These are phyloP conservation scores for Rhopalosiphum padi DNA, from an alignment of 1,140 invertebrate species.

Conservation along the genomic window DNA sequence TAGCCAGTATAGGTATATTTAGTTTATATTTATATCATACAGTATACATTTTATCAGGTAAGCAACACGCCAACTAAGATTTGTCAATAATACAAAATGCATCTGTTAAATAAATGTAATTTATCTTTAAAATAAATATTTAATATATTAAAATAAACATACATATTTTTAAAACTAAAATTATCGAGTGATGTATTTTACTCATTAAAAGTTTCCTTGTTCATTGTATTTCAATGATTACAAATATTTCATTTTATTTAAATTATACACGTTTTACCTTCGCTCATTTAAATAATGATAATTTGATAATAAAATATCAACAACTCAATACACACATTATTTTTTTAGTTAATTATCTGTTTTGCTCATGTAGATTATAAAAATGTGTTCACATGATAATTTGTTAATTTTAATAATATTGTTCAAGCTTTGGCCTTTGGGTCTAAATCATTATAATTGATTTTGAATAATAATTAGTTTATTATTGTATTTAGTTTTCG, in stretches of 20 bases:
- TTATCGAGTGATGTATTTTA: neutral
- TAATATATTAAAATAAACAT: neutral
- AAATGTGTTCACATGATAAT: neutral
- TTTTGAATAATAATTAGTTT: neutral
- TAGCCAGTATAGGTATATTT: too few relatives aligned
- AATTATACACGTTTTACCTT: neutral
- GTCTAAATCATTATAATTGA: neutral
- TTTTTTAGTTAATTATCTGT: neutral
- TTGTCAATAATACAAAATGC: neutral
- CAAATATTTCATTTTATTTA: neutral
- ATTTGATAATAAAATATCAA: neutral
- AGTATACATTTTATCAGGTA: too few relatives aligned
- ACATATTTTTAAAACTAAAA: neutral
- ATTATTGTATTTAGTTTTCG: too few relatives aligned
- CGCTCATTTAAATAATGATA: neutral
- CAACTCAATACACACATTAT: neutral
- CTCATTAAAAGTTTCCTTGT: neutral
- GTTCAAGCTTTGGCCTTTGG: neutral
- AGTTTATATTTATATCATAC: too few relatives aligned
- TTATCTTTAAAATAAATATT: neutral
- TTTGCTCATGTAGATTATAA: neutral
- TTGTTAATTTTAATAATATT: neutral
- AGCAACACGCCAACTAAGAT: too few relatives aligned
- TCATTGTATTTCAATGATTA: neutral
- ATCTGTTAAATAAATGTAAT: neutral